These are phyloP conservation scores for Centropyge bicolor DNA, from an alignment of 2,797 vertebrate genomes.

Conservation along the genomic window DNA sequence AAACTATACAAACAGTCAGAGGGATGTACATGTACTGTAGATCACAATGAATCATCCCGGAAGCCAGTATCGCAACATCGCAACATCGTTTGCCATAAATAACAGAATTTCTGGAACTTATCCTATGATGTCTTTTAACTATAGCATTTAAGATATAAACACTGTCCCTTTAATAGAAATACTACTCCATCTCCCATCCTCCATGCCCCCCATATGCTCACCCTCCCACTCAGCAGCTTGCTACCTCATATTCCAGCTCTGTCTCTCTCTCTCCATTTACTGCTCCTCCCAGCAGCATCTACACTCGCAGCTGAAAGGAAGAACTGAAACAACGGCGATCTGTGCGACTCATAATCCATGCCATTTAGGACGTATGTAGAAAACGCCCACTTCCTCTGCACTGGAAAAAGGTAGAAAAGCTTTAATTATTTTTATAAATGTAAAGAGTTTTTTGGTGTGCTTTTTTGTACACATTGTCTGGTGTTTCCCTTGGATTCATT, in stretches of 20 bases:
- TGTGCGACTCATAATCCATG: conserved; percentile 65
- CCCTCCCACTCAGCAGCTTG: conserved; percentile 70
- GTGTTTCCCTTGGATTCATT: conserved; percentile 31
- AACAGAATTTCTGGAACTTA: neutral
- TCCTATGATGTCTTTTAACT: neutral
- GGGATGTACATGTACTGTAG: neutral
- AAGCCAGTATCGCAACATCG: neutral
- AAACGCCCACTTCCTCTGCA: conserved; percentile 71
- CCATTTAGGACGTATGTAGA: conserved; percentile 75
- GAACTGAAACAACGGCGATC: conserved; percentile 76
- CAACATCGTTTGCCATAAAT: neutral
- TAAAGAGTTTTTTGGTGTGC: neutral
- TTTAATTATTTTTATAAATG: conserved; percentile 21
- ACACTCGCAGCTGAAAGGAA: conserved; percentile 70
- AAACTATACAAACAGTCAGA: neutral
- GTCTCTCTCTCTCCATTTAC: conserved; percentile 67
- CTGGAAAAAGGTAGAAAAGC: conserved; percentile 75
- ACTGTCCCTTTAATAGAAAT: conserved; percentile 78
- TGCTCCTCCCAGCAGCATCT: conserved; percentile 73
- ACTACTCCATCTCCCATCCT: conserved; percentile 67
- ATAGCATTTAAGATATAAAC: conserved; percentile 28
- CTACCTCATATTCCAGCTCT: conserved; percentile 68
- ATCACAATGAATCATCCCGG: neutral
- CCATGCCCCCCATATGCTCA: conserved; percentile 50
- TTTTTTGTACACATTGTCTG: neutral